Percentiles rank a stretch among this genome's conserved stretches.
Evolutionary conservation across 2,113 vertebrate genomes (phyloP).

Genomic region (Cnemophilus loriae): DNA sequence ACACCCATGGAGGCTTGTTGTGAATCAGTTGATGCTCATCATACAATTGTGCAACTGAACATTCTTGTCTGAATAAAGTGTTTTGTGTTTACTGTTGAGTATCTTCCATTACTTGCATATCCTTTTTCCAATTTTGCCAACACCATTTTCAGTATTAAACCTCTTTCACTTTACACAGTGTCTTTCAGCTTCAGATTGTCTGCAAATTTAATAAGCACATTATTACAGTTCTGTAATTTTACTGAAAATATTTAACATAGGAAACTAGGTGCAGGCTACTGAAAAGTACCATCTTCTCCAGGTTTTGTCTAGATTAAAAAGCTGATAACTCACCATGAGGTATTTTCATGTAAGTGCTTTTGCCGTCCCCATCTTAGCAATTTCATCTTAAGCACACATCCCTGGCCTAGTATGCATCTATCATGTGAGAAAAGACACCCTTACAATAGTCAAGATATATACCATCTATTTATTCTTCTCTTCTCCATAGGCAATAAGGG

Average conservation of each 20-base stretch:
- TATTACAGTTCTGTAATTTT: neutral
- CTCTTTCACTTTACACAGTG: neutral
- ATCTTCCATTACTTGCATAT: neutral
- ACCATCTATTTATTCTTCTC: neutral
- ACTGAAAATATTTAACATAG: neutral
- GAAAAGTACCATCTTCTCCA: neutral
- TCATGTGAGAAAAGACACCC: neutral
- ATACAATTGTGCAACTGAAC: neutral
- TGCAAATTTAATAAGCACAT: neutral
- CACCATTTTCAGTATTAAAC: neutral
- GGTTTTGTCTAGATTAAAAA: neutral
- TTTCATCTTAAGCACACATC: neutral
- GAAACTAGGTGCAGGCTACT: neutral
- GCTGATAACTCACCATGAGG: fast-evolving
- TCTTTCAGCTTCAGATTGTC: neutral
- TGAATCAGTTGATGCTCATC: neutral
- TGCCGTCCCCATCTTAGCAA: neutral
- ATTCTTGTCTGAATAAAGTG: neutral
- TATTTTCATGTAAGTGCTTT: neutral
- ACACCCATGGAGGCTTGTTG: neutral
- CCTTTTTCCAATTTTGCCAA: neutral
- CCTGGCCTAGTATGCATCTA: neutral
- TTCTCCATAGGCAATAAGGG: neutral
- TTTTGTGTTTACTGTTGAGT: neutral
- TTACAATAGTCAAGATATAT: neutral